Evolutionary conservation across 2,888 invertebrate species (phyloP).

Genomic region (Andricus curvator): DNA sequence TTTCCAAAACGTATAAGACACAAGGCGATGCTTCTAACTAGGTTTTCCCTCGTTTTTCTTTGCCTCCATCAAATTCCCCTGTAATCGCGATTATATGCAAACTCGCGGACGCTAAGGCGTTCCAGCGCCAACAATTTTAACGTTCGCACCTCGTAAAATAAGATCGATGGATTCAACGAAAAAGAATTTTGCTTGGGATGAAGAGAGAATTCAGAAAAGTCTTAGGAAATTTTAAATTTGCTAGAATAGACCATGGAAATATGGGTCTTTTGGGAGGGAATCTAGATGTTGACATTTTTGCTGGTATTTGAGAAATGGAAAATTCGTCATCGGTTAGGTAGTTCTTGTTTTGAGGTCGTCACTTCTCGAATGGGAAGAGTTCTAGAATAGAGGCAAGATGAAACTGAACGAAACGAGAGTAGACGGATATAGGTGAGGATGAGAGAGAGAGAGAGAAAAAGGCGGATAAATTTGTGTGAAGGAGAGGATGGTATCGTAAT

Average conservation of each 20-base stretch:
- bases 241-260: too few species aligned
- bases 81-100: conserved; percentile 41
- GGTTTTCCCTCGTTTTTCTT: conserved; percentile 15
- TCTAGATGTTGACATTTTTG: too few species aligned
- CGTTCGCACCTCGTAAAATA: conserved; percentile 34
- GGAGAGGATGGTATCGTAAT: conserved; percentile 64
- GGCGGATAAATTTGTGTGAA: conserved; percentile 45
- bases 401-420: conserved; percentile 26
- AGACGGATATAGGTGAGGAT: conserved; percentile 45
- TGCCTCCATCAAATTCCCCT: conserved; percentile 14
- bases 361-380: not conserved
- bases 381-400: conserved; percentile 8
- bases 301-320: not conserved
- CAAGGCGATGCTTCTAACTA: not conserved
- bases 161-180: conserved; percentile 30
- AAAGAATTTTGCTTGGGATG: conserved; percentile 14
- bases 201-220: not conserved
- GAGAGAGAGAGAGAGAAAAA: conserved; percentile 42
- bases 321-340: not conserved
- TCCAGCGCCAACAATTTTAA: conserved; percentile 24
- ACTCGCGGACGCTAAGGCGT: not conserved
- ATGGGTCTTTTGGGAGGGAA: too few species aligned
- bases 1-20: conserved; percentile 9
- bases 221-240: not conserved
- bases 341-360: conserved; percentile 4